phyloP scores from a whole-genome alignment of 1,140 invertebrate species.

The Aphelinus atriplicis region DNA sequence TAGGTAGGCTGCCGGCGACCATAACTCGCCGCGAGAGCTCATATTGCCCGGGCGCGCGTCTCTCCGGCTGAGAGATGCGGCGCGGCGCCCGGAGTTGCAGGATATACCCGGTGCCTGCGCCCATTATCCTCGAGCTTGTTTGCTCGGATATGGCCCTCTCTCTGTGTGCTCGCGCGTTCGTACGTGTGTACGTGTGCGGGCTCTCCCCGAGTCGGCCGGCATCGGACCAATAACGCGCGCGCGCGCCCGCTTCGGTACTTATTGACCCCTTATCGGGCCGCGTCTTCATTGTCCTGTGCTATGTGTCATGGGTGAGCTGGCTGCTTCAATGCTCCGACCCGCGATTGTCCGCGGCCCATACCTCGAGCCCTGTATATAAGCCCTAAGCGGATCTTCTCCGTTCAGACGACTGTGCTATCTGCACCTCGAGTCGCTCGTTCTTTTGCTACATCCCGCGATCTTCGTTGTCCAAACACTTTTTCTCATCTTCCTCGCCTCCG shows the following conservation, averaged over 20 bases:
- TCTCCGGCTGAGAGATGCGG: too few species aligned
- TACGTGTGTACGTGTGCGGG: background rate
- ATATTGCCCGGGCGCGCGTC: too few species aligned
- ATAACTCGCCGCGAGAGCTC: background rate
- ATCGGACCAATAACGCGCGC: slow-evolving; percentile 7
- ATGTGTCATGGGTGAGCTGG: background rate
- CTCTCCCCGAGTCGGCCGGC: background rate
- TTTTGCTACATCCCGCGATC: too few species aligned
- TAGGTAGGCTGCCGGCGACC: background rate
- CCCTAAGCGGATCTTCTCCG: too few species aligned
- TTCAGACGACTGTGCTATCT: too few species aligned
- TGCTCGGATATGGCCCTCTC: slow-evolving; percentile 22
- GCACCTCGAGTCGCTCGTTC: too few species aligned
- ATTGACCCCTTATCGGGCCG: slow-evolving; percentile 4
- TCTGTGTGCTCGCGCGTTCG: slow-evolving; percentile 10
- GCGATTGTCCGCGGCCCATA: too few species aligned
- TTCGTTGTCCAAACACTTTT: too few species aligned
- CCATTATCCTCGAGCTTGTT: slow-evolving; percentile 46
- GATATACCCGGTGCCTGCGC: slow-evolving; percentile 39
- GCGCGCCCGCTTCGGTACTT: background rate
- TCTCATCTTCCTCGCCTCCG: too few species aligned
- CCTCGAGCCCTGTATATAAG: too few species aligned
- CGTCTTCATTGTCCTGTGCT: background rate
- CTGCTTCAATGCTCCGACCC: too few species aligned
- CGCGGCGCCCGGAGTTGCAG: too few species aligned